Evolutionary conservation across 1,140 invertebrate species (phyloP), one percentile per base, ranked within the genome.

Genomic region (Drosophila mayri): DNA sequence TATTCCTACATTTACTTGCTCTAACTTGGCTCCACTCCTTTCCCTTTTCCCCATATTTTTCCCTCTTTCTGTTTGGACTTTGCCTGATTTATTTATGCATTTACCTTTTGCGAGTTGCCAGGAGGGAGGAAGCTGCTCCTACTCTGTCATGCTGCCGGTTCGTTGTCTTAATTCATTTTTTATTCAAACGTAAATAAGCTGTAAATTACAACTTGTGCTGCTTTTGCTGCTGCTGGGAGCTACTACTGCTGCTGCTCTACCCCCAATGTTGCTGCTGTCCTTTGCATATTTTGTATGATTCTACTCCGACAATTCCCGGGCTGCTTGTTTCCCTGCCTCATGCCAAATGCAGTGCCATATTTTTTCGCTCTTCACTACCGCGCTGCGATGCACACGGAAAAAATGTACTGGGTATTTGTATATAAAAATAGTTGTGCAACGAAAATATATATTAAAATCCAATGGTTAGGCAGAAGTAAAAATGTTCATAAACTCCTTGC

Each of bases 151-250:
- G 75, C 52, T 64, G 75, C 74, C 58, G 44, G 67, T 83, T 68
- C 76, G 79, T 70, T 81, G 77, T 66, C 81, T 88, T 88, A 88
- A 90, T 90, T 90, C 81, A 88, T 84, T 88, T 88, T 90, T 90
- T 85, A 78, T 81, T 85, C 71, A 78, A 90, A 90, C 73, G 81
- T 81, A 90, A 81, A 81, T 85, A 88, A 88, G 85, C 78, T 81
- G 85, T 90, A 90, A 88, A 88, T 88, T 88, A 88, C 81, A 79
- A 83, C 76, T 78, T 78, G 52, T 61, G 54, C 38, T 75, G 68
- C 67, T 54, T 37, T 32, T 52, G 49, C 61, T 54, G 68, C 59
- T 79, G 70, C 38, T 44, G 44, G 44, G 16, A 64, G 57, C 46
- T 50, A n/a, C 16, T 67, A 5, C 44, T 54, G 25, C 14, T 54